Percentiles rank a stretch among this genome's conserved stretches.
Conservation (phyloP, 2,797 vertebrate genomes). For the Choloepus didactylus region DNA sequence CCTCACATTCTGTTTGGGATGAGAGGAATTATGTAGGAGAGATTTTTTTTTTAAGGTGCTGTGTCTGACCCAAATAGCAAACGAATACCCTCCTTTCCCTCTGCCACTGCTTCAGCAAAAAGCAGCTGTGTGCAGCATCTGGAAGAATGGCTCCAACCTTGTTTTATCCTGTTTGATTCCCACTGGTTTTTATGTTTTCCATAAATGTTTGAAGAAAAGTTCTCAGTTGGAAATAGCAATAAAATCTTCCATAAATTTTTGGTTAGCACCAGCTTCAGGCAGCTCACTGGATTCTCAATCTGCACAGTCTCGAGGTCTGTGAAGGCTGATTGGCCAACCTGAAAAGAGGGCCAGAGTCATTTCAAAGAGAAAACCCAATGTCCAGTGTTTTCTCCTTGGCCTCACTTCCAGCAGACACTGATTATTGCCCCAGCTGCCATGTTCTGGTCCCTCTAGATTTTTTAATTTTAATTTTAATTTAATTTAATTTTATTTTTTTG, state of each 20-base stretch:
- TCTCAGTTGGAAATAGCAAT: slow-evolving; percentile 85
- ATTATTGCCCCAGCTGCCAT: background rate
- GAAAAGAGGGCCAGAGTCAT: background rate
- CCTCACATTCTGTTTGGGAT: slow-evolving; percentile 41
- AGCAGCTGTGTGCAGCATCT: slow-evolving; percentile 88
- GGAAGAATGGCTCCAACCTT: slow-evolving; percentile 85
- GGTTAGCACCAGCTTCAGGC: slow-evolving; percentile 65
- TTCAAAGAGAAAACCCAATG: background rate
- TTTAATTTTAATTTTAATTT: background rate
- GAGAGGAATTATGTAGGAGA: slow-evolving; percentile 57
- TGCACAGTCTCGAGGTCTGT: background rate
- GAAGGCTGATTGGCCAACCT: background rate
- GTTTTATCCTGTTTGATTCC: slow-evolving; percentile 87
- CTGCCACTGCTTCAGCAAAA: slow-evolving; percentile 76
- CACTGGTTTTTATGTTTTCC: slow-evolving; percentile 88
- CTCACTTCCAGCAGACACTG: background rate
- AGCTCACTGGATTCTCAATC: background rate
- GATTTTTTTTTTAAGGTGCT: slow-evolving; percentile 32
- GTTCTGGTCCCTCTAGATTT: background rate
- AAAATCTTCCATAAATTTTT: slow-evolving; percentile 85
- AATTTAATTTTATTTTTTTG: background rate
- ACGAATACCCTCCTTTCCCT: background rate
- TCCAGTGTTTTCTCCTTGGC: background rate
- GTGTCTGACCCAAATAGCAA: slow-evolving; percentile 55
- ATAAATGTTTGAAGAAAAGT: slow-evolving; percentile 88